Conservation (phyloP, 2,888 invertebrate species). For the Gastrophysa polygoni region DNA sequence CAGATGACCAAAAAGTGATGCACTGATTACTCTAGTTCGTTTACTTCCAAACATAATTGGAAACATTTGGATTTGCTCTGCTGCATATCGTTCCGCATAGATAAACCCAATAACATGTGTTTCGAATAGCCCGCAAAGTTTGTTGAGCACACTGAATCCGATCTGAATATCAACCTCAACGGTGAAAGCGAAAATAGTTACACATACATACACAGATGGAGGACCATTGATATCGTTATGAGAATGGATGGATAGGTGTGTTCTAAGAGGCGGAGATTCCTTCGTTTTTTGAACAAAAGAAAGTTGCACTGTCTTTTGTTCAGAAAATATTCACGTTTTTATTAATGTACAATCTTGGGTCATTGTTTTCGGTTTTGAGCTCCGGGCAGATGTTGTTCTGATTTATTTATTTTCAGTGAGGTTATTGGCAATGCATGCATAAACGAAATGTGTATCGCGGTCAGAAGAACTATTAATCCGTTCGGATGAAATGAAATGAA, state of each 20-base stretch:
- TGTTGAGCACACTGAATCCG: neutral
- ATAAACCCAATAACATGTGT: neutral
- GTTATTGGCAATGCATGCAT: neutral
- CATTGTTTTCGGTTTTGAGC: constrained; percentile 10
- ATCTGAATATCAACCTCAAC: neutral
- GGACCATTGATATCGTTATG: constrained; percentile 9
- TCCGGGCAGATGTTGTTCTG: constrained; percentile 10
- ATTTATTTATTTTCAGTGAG: constrained; percentile 4
- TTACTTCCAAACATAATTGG: neutral
- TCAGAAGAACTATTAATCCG: neutral
- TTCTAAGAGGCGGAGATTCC: constrained; percentile 12
- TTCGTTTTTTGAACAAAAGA: constrained; percentile 15
- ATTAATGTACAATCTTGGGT: constrained; percentile 8
- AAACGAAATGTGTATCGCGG: neutral
- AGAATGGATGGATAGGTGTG: constrained; percentile 16
- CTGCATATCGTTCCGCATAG: neutral
- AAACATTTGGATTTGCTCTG: neutral
- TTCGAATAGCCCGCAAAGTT: neutral
- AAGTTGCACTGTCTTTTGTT: constrained; percentile 12
- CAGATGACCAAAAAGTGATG: neutral
- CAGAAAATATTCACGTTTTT: constrained; percentile 15
- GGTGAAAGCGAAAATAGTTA: constrained; percentile 14
- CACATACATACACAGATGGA: constrained; percentile 7
- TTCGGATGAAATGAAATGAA: no score
- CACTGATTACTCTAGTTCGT: neutral